phyloP scores from a whole-genome alignment of 1,140 invertebrate genomes.

The Steinernema feltiae region DNA sequence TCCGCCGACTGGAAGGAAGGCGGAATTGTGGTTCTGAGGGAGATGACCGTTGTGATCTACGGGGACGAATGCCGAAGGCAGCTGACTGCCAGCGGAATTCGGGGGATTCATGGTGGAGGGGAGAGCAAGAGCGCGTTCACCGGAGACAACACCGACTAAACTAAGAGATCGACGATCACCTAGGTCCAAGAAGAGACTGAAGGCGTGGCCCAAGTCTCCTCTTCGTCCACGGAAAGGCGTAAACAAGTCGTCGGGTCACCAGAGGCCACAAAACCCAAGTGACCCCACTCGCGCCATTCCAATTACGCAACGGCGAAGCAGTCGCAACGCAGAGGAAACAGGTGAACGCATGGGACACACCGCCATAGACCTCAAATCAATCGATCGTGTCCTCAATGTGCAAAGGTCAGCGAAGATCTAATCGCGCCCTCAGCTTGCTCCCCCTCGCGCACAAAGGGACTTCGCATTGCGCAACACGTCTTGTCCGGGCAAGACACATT shows the following conservation, averaged over 20 bases:
- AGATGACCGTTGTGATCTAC: not conserved
- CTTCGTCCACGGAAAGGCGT: not conserved
- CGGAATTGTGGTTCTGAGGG: not conserved
- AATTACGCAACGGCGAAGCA: not conserved
- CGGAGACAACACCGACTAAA: not conserved
- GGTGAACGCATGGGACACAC: constrained; percentile 2
- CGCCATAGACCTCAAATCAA: not conserved
- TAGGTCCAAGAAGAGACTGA: not conserved
- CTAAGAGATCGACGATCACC: constrained; percentile 1
- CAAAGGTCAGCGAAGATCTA: not conserved
- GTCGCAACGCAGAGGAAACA: not conserved
- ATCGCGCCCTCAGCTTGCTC: not conserved
- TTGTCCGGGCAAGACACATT: constrained; percentile 6
- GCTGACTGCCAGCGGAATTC: not conserved
- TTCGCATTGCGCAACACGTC: not conserved
- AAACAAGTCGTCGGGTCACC: constrained; percentile 10
- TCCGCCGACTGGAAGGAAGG: not conserved
- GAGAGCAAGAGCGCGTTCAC: not conserved
- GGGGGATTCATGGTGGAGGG: not conserved
- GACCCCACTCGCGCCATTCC: constrained; percentile 12
- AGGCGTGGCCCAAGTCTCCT: not conserved
- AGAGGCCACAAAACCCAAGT: constrained; percentile 4
- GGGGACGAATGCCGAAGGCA: not conserved
- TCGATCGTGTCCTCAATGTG: constrained; percentile 4
- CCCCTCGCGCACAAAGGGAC: constrained; percentile 12